Percentiles rank a stretch among this genome's conserved stretches.
Evolutionary conservation across 2,888 invertebrate genomes (phyloP).

Genomic region (Allolobophora icterica): DNA sequence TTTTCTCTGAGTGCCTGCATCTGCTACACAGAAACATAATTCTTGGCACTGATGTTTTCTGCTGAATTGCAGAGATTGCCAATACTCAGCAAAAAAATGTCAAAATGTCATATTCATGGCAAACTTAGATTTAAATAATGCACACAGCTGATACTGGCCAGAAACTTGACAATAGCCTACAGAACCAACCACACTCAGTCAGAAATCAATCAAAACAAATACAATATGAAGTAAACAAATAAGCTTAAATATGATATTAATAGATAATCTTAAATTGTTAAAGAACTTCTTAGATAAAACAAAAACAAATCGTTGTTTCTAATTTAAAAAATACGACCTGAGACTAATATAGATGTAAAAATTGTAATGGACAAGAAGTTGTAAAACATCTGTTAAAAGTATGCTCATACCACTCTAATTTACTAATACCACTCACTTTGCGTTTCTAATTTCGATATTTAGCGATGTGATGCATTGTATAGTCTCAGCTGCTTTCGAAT

Average conservation of each 20-base stretch:
- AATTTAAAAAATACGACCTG: background rate
- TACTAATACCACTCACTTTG: background rate
- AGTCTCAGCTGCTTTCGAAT: background rate
- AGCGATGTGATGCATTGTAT: background rate
- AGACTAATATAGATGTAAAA: background rate
- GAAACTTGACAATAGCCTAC: background rate
- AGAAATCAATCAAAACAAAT: background rate
- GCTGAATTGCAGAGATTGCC: background rate
- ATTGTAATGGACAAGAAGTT: background rate
- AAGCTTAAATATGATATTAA: background rate
- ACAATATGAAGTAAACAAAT: background rate
- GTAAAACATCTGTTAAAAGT: background rate
- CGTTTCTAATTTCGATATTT: conserved; percentile 7
- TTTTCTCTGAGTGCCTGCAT: background rate
- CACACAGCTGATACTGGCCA: background rate
- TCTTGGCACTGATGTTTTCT: background rate
- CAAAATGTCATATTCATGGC: background rate
- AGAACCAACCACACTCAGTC: background rate
- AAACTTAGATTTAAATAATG: background rate
- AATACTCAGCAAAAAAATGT: background rate
- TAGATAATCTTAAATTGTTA: background rate
- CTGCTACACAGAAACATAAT: background rate
- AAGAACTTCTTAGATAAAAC: background rate
- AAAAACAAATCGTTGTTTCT: no score
- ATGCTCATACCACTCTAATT: background rate